Conservation (phyloP, 2,888 invertebrate genomes). For the Plutella xylostella region DNA sequence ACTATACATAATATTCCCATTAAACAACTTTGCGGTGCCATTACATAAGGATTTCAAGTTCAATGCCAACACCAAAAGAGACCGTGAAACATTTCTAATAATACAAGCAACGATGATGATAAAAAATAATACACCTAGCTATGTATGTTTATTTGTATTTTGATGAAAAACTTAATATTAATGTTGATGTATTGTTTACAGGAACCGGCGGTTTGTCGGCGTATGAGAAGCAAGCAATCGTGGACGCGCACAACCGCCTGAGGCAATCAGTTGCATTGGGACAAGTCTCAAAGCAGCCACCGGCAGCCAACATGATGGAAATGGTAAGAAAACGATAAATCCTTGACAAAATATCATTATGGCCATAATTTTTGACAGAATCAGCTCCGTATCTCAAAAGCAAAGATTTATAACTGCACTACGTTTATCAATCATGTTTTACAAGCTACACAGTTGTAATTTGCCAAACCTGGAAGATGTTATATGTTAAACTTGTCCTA, state of each 20-base stretch:
- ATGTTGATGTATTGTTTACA: conserved; percentile 29
- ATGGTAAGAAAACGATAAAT: conserved; percentile 68
- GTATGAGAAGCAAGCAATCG: conserved; percentile 79
- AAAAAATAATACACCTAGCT: too few species aligned
- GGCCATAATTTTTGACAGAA: not conserved
- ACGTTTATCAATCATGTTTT: conserved; percentile 1
- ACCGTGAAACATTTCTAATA: not conserved
- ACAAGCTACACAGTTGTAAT: not conserved
- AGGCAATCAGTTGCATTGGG: conserved; percentile 85
- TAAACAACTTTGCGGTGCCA: not conserved
- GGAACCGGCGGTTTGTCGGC: conserved; percentile 76
- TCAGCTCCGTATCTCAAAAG: too few species aligned
- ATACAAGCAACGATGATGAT: not conserved
- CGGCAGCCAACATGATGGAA: conserved; percentile 88
- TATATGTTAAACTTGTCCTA: not conserved
- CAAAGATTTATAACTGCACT: not conserved
- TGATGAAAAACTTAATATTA: not conserved
- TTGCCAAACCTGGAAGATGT: not conserved
- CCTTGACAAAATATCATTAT: not conserved
- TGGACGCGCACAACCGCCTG: conserved; percentile 84
- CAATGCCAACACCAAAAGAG: conserved; percentile 2
- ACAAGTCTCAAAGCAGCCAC: conserved; percentile 79
- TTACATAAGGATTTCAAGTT: conserved; percentile 2
- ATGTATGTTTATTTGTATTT: not conserved
- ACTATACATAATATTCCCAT: conserved; percentile 1